phyloP scores from a whole-genome alignment of 1,140 invertebrate genomes.

The Scaptodrosophila lebanonensis region DNA sequence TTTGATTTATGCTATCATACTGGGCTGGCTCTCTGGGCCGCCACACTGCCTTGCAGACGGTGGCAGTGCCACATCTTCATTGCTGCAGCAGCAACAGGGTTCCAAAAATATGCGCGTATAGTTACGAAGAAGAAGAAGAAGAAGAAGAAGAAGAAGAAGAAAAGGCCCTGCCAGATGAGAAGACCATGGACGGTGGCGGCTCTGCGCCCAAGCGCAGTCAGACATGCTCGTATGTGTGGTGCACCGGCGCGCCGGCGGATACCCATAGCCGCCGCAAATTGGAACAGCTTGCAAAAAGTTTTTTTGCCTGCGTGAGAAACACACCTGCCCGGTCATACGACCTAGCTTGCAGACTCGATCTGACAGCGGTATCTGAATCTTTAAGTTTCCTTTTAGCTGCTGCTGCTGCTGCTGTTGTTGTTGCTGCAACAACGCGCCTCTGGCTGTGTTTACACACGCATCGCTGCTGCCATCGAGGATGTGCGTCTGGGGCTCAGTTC shows the following conservation, averaged over 20 bases:
- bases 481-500: too few relatives aligned
- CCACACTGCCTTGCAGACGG: constrained; percentile 42
- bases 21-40: constrained; percentile 4
- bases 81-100: too few relatives aligned
- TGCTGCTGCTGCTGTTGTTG: neutral
- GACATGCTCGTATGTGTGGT: constrained; percentile 48
- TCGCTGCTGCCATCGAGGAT: constrained; percentile 42
- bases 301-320: constrained; percentile 67
- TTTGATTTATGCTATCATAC: constrained; percentile 69
- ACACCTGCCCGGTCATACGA: constrained; percentile 50
- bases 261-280: constrained; percentile 36
- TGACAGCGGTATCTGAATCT: constrained; percentile 50
- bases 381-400: constrained; percentile 51
- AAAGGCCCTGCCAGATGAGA: constrained; percentile 15
- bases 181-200: constrained; percentile 3
- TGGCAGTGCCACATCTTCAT: too few relatives aligned
- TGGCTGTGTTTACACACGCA: constrained; percentile 58
- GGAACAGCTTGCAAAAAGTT: constrained; percentile 48
- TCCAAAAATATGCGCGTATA: too few relatives aligned
- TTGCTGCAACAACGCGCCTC: constrained; percentile 1
- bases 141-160: neutral
- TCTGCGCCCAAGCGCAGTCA: constrained; percentile 13
- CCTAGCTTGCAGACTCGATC: constrained; percentile 12
- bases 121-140: too few relatives aligned
- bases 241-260: too few relatives aligned